Percentiles rank a stretch among this genome's conserved stretches.
These are phyloP conservation scores for Odobenus rosmarus DNA, from an alignment of 2,113 vertebrate species.

Conservation along the genomic window DNA sequence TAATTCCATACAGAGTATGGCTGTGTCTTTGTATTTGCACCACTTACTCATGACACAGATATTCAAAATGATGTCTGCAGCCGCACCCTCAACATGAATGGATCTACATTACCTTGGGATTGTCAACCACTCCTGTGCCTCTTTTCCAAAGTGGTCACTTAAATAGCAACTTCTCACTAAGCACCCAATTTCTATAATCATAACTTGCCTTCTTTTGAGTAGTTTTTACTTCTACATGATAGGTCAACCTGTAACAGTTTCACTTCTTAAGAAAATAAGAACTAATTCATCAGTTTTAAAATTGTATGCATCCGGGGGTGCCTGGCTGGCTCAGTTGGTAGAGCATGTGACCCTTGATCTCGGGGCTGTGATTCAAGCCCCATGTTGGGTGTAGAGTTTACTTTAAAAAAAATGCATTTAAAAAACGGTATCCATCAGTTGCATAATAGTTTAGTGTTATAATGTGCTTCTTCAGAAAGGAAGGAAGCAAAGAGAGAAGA, in stretches of 20 bases:
- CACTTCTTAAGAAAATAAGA: conserved; percentile 15
- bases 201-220: background rate
- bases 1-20: background rate
- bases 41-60: background rate
- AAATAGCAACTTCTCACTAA: background rate
- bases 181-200: background rate
- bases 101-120: background rate
- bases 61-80: background rate
- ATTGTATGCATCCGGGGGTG: background rate
- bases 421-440: background rate
- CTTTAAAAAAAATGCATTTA: background rate
- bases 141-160: background rate
- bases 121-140: background rate
- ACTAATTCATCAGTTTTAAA: background rate
- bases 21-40: background rate
- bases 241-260: background rate
- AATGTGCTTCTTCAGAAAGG: background rate
- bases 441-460: background rate
- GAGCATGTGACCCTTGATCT: background rate
- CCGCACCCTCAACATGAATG: background rate
- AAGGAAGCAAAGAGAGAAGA: background rate
- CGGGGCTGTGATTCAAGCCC: background rate
- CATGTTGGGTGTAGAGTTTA: background rate
- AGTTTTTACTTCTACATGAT: background rate
- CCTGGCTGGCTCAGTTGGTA: background rate